A percentile compares a stretch with the other conserved stretches of the same genome.
Evolutionary conservation across 2,797 vertebrate genomes (phyloP).

Genomic region (Anas bernieri): DNA sequence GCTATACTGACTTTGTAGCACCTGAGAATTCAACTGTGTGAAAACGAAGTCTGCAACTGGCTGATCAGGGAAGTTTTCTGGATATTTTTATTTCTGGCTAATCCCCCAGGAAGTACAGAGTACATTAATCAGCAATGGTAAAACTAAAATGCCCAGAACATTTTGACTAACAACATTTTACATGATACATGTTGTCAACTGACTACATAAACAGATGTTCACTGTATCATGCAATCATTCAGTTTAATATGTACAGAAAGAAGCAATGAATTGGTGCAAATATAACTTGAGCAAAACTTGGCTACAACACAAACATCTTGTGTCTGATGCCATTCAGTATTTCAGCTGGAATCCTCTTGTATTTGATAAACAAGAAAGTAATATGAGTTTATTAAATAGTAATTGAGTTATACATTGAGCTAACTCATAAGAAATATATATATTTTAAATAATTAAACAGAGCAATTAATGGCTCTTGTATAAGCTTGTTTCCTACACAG

Average conservation of each 20-base stretch:
- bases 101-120: not conserved
- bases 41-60: not conserved
- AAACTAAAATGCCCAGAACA: conserved; percentile 39
- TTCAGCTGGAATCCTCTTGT: conserved; percentile 30
- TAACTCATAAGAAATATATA: conserved; percentile 59
- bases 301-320: not conserved
- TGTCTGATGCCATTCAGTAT: not conserved
- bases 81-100: not conserved
- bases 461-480: conserved; percentile 62
- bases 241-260: not conserved
- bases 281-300: not conserved
- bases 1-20: not conserved
- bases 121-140: not conserved
- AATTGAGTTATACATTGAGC: conserved; percentile 67
- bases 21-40: not conserved
- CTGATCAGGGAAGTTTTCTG: not conserved
- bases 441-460: conserved; percentile 74
- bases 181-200: not conserved
- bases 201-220: not conserved
- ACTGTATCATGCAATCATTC: not conserved
- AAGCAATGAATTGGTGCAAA: not conserved
- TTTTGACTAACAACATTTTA: conserved; percentile 7
- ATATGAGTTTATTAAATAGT: conserved; percentile 68
- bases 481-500: conserved; percentile 42
- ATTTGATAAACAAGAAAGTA: conserved; percentile 71